These are phyloP conservation scores for Penaeus chinensis DNA, from an alignment of 1,140 invertebrate species.

Conservation along the genomic window DNA sequence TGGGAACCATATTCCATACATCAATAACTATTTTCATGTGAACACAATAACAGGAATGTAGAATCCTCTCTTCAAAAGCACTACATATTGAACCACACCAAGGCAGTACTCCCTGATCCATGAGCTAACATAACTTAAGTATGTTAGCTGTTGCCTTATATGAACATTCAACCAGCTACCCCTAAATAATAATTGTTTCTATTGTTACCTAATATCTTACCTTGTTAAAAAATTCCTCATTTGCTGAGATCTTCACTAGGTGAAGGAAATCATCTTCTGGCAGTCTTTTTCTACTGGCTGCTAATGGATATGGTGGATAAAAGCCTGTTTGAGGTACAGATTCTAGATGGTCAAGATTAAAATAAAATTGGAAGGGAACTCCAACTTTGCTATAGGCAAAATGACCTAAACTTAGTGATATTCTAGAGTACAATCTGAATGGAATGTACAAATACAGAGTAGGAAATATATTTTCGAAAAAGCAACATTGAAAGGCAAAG, in stretches of 20 bases:
- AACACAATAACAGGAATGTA: too few species aligned
- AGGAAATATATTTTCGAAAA: slow-evolving; percentile 27
- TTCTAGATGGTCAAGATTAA: slow-evolving; percentile 26
- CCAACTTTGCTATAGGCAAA: neutral
- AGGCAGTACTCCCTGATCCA: too few species aligned
- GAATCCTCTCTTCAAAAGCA: too few species aligned
- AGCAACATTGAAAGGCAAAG: slow-evolving; percentile 33
- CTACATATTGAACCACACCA: too few species aligned
- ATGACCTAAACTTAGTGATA: neutral
- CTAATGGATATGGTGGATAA: neutral
- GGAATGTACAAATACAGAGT: slow-evolving; percentile 30
- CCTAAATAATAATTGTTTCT: too few species aligned
- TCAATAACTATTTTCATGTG: too few species aligned
- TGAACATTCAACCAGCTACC: too few species aligned
- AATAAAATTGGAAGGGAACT: slow-evolving; percentile 21
- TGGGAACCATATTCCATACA: too few species aligned
- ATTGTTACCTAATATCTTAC: slow-evolving; percentile 1
- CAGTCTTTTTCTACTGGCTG: neutral
- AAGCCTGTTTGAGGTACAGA: slow-evolving; percentile 2
- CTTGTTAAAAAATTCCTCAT: neutral
- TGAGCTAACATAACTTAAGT: too few species aligned
- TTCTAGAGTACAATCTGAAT: neutral
- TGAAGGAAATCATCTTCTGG: neutral
- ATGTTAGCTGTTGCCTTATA: too few species aligned
- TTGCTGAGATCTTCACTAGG: slow-evolving; percentile 38